Percentiles rank a stretch among this genome's conserved stretches.
Conservation (phyloP, 2,113 vertebrate genomes). For the Myiopsitta monachus region DNA sequence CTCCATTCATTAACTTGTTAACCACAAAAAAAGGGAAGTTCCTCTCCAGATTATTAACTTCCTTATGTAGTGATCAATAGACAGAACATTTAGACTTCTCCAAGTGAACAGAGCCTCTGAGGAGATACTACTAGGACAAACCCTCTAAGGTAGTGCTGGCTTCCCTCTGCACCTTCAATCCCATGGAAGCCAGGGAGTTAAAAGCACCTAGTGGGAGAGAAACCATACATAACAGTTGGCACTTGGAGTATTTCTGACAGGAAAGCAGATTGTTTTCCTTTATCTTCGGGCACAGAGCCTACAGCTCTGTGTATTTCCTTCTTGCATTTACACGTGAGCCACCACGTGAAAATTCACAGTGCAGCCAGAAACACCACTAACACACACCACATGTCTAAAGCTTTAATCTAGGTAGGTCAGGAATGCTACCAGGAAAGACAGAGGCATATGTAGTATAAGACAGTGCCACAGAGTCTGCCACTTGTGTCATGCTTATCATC, state of each 20-base stretch:
- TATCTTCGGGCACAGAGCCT: conserved; percentile 17
- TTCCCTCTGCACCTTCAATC: neutral
- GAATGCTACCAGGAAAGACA: neutral
- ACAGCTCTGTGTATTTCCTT: conserved; percentile 12
- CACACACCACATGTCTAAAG: rapidly evolving
- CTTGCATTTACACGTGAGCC: neutral
- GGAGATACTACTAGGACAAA: neutral
- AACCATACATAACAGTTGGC: neutral
- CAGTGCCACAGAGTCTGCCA: neutral
- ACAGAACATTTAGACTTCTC: neutral
- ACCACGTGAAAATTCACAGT: rapidly evolving
- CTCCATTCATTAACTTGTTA: neutral
- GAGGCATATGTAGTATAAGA: rapidly evolving
- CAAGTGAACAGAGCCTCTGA: neutral
- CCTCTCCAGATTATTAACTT: neutral
- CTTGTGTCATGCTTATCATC: neutral
- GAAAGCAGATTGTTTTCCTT: neutral
- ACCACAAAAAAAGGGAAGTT: neutral
- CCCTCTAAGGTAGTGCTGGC: neutral
- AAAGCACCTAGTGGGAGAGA: neutral
- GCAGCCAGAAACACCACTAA: neutral
- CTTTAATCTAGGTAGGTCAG: neutral
- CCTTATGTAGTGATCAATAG: neutral
- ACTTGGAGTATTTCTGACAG: neutral
- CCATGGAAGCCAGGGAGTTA: neutral